Evolutionary conservation across 2,797 vertebrate species (phyloP), one percentile per base, ranked within the genome.

Genomic region (Darevskia mixta): DNA sequence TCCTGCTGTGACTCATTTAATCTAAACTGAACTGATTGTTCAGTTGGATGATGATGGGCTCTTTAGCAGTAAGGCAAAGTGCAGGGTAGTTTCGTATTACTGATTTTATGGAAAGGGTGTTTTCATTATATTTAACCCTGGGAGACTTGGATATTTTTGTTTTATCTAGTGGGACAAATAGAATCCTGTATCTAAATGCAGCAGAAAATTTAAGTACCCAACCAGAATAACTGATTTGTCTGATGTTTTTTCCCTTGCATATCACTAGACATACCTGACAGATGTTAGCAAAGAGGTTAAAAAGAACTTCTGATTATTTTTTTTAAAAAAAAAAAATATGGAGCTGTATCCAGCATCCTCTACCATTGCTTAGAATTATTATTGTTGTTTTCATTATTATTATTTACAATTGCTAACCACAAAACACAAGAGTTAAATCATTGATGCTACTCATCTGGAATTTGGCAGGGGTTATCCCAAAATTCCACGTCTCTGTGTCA

Each of bases 121-220:
- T 49, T 69, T 35, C 72, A 77, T 89, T 92, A 92, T 92, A 85
- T 55, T 45, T 15, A 76, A 64, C 67, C 25, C 78, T 81, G 13
- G 27, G 29, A 88, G 17, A 87, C 85, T 76, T 93, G 85, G 89
- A 89, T 94, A 84, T 90, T 93, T 95, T 89, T 55, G 61, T 69
- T 81, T 87, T 15, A 41, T 81, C 79, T 64, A 41, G 35, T 66
- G 58, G 58, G 35, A 41, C 79, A 38, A 27, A 41, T 45, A 78
- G 41, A 76, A 49, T 29, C 43, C 79, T 66, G 32, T 61, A 81
- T 81, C 32, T 13, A 64, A 64, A 81, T 66, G 32, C 8, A 81
- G 58, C 55, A 64, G 58, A 81, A 81, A 11, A 64, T 66, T 81
- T 38, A 15, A 81, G 58, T 27, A 25, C 25, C 61, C 25, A 17